Evolutionary conservation across 2,113 vertebrate genomes (phyloP).

Genomic region (Hemibagrus wyckioides): DNA sequence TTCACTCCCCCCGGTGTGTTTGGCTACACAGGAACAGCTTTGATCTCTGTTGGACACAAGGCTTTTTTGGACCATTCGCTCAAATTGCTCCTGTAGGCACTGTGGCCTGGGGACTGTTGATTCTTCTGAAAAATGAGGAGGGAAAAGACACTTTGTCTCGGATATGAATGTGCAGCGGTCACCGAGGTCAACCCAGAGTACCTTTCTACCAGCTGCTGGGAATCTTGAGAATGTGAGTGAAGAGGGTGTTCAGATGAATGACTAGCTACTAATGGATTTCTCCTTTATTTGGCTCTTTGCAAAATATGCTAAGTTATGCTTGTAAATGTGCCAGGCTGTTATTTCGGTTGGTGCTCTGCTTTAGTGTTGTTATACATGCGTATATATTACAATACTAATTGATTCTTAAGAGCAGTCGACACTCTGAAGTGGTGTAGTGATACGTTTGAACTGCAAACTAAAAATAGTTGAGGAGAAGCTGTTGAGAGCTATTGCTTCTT

Average conservation of each 20-base stretch:
- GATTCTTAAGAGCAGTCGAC: not conserved
- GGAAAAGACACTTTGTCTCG: constrained; percentile 49
- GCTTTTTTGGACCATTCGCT: constrained; percentile 45
- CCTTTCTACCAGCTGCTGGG: constrained; percentile 53
- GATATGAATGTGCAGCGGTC: constrained; percentile 45
- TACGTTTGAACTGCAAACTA: not conserved
- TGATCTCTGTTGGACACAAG: constrained; percentile 49
- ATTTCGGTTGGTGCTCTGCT: not conserved
- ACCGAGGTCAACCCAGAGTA: constrained; percentile 51
- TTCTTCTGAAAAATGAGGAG: constrained; percentile 37
- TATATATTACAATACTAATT: not conserved
- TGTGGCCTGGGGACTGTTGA: constrained; percentile 45
- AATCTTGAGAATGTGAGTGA: constrained; percentile 52
- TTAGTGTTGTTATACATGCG: no score
- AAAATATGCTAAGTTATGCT: not conserved
- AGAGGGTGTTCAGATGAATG: constrained; percentile 40
- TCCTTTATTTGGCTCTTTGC: not conserved
- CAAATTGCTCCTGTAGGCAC: constrained; percentile 51
- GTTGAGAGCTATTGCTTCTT: not conserved
- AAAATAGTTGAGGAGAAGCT: not conserved
- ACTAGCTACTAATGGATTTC: constrained; percentile 41
- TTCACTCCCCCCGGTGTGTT: constrained; percentile 36
- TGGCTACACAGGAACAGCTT: constrained; percentile 44
- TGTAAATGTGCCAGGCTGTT: constrained; percentile 7
- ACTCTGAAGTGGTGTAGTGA: not conserved